Evolutionary conservation across 2,888 invertebrate species (phyloP), one percentile per base, ranked within the genome.

Genomic region (Isotomurus palustris): DNA sequence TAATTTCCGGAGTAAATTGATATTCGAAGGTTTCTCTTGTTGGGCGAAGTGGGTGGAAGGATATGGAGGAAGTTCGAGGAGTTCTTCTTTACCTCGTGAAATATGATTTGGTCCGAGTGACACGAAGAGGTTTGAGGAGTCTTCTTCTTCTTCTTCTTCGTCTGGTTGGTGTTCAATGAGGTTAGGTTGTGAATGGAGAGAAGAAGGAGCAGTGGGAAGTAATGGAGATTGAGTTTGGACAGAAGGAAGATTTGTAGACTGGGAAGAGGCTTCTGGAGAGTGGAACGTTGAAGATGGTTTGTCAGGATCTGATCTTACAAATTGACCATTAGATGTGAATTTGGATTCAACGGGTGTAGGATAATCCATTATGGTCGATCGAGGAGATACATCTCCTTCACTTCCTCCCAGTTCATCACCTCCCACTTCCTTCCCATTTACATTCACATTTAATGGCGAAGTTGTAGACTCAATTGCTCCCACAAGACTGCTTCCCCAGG

Each of bases 1-100:
- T 50, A 66, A 53, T 58, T 69, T 66, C 38, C 69, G 52, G 19
- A 62, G 60, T 50, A 67, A 56, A 61, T 64, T 64, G 55, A 67
- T 62, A 57, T 65, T 66, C 41, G 61, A 51, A 38, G 60, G 56
- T 50, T 58, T 58, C 52, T 53, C 58, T 41, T 43, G 25, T 22
- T 53, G 43, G 21, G 35, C 14, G 21, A 25, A 21, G 35, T 32
- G 14, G 32, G 36, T 41, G 43, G 45, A 22, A 22, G 53, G 32
- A 27, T 45, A 38, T n/a, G 14, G 54, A 47, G 47, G 47, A 27
- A 6, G 40, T n/a, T n/a, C n/a, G n/a, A n/a, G n/a, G n/a, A n/a
- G n/a, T n/a, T n/a, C n/a, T n/a, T n/a, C n/a, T n/a, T n/a, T n/a
- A n/a, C n/a, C n/a, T n/a, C n/a, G n/a, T n/a, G n/a, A n/a, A n/a